Conservation (phyloP, 2,797 vertebrate species). For the Pagetopsis macropterus region DNA sequence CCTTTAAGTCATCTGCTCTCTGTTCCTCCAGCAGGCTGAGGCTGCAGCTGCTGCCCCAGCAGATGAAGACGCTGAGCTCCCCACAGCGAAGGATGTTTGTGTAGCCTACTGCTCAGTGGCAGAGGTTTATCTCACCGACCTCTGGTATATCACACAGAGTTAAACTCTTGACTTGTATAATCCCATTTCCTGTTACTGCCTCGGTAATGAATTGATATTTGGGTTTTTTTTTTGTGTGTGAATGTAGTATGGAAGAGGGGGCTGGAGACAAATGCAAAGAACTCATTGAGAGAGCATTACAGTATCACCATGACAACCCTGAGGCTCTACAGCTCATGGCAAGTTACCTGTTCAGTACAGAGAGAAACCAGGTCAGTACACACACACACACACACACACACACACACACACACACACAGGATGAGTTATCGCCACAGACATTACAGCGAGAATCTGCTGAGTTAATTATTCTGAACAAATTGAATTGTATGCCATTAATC, state of each 20-base stretch:
- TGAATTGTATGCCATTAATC: constrained; percentile 79
- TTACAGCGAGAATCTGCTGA: constrained; percentile 76
- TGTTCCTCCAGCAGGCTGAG: constrained; percentile 58
- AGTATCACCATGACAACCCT: constrained; percentile 83
- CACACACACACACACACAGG: not conserved
- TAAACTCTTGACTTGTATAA: constrained; percentile 16
- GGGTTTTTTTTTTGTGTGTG: not conserved
- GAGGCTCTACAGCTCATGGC: constrained; percentile 90
- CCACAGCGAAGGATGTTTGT: constrained; percentile 81
- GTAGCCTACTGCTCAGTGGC: constrained; percentile 87
- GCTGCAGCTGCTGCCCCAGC: constrained; percentile 69
- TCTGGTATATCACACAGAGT: constrained; percentile 77
- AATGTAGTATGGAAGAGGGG: constrained; percentile 84
- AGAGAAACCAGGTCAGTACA: constrained; percentile 82
- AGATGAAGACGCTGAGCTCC: constrained; percentile 61
- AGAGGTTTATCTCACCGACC: constrained; percentile 89
- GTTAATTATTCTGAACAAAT: constrained; percentile 81
- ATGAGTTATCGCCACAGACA: constrained; percentile 72
- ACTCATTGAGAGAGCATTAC: constrained; percentile 83
- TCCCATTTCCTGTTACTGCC: constrained; percentile 1
- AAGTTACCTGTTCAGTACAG: constrained; percentile 88
- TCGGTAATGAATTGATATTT: constrained; percentile 38
- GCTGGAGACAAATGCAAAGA: constrained; percentile 85
- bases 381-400: not conserved
- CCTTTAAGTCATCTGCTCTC: not conserved